phyloP scores from a whole-genome alignment of 2,797 vertebrate genomes.

The Hypotaenidia philippensis region DNA sequence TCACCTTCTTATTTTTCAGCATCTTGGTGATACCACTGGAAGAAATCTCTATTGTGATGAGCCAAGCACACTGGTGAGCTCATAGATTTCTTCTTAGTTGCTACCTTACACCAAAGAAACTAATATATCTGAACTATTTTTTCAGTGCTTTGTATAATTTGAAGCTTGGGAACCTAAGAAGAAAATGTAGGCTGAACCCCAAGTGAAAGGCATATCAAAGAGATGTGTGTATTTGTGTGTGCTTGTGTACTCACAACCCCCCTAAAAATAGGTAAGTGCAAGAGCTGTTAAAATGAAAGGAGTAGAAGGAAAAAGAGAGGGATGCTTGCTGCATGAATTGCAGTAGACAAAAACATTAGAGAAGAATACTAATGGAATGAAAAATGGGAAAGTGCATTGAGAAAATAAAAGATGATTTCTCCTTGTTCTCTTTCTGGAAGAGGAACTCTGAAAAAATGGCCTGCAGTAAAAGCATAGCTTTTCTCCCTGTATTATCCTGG shows the following conservation, averaged over 20 bases:
- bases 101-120: background rate
- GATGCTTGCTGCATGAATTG: background rate
- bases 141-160: background rate
- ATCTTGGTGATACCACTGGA: background rate
- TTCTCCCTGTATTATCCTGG: background rate
- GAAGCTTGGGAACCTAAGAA: background rate
- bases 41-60: background rate
- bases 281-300: background rate
- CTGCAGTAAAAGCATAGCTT: slow-evolving; percentile 27
- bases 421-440: background rate
- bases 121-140: background rate
- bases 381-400: background rate
- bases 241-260: background rate
- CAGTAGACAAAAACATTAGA: background rate
- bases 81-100: background rate
- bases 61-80: background rate
- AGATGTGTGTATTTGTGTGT: background rate
- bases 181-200: background rate
- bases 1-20: background rate
- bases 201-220: background rate
- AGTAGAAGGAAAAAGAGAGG: background rate
- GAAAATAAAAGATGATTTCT: background rate
- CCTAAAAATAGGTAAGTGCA: background rate
- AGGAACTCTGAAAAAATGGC: background rate
- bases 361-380: slow-evolving; percentile 18